A percentile compares a stretch with the other conserved stretches of the same genome.
These are phyloP conservation scores for Himantopus leucocephalus DNA, from an alignment of 2,113 vertebrate species.

Conservation along the genomic window DNA sequence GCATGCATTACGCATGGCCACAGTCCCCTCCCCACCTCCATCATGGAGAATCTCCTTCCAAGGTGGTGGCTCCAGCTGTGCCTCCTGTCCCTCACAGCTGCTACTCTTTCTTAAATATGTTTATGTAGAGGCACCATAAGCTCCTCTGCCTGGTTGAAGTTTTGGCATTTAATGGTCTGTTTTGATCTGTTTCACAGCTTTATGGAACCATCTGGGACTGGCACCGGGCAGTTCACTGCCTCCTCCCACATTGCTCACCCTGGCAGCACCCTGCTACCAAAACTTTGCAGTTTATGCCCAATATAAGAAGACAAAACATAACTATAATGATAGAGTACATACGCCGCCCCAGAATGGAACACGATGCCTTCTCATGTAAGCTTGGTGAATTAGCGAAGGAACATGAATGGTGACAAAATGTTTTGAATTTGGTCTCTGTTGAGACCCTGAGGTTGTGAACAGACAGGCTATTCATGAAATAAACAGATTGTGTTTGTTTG, in stretches of 20 bases:
- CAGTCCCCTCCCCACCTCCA: fast-evolving
- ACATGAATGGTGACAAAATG: not conserved
- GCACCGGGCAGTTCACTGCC: not conserved
- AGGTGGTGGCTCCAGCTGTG: not conserved
- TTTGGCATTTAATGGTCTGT: not conserved
- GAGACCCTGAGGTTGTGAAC: not conserved
- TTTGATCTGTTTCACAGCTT: not conserved
- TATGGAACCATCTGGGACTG: fast-evolving
- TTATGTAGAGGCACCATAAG: not conserved
- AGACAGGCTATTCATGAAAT: conserved; percentile 7
- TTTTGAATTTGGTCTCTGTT: not conserved
- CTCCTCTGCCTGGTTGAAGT: not conserved
- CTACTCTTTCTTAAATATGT: not conserved
- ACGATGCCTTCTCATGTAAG: not conserved
- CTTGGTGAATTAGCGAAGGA: not conserved
- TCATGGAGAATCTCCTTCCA: not conserved
- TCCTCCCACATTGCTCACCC: not conserved
- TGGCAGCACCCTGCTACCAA: not conserved
- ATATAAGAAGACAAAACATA: not conserved
- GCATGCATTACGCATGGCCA: fast-evolving
- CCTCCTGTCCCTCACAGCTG: not conserved
- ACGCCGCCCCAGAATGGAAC: not conserved
- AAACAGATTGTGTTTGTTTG: conserved; percentile 28
- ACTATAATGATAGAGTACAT: not conserved
- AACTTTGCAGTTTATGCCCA: not conserved